Base-by-base conservation (phyloP, 2,113 vertebrate species). In the Varanus salvator region DNA sequence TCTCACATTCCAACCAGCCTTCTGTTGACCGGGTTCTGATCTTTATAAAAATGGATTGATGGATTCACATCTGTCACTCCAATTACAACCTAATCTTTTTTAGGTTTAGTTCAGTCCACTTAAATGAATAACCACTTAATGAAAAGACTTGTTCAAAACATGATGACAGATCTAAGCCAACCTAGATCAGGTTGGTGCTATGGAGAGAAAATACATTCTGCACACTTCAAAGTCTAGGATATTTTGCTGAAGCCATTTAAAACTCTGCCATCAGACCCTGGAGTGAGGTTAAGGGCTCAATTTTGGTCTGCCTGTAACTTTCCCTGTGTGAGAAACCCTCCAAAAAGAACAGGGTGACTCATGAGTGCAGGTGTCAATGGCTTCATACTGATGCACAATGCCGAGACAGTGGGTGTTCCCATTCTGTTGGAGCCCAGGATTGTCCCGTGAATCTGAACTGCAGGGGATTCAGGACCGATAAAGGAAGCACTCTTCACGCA, bases 41-140 rank as follows among this genome's bases (percentile, higher is more conserved):
- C 91, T 92, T 94, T 92, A 93, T 80, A 94, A 7, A 93, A 92
- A 82, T 80, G 19, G 89, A 93, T 93, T 89, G 90, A 85, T 89
- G 50, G 86, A 94, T 88, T 27, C 87, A 94, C 87, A 94, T 80
- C 60, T 90, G 90, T 88, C 91, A 90, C 84, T 74, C 76, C 50
- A 90, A 93, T 92, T 89, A 93, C 2, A 54, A 34, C 69, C 66
- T 90, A 94, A 85, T 85, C 75, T 19, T 87, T 85, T 82, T 48
- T 17, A 90, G 78, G 83, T 87, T 92, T 57, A 82, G 86, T 31
- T 69, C 4, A 91, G 12, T 2, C 64, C 86, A 83, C 31, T 87
- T 92, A 91, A 86, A 93, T 0, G 0, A 92, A 92, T 89, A 93
- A 88, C 57, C 14, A 89, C 80, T 80, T 88, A 84, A 93, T 80